Evolutionary conservation across 2,888 invertebrate species (phyloP), one percentile per base, ranked within the genome.

Genomic region (Mantis religiosa): DNA sequence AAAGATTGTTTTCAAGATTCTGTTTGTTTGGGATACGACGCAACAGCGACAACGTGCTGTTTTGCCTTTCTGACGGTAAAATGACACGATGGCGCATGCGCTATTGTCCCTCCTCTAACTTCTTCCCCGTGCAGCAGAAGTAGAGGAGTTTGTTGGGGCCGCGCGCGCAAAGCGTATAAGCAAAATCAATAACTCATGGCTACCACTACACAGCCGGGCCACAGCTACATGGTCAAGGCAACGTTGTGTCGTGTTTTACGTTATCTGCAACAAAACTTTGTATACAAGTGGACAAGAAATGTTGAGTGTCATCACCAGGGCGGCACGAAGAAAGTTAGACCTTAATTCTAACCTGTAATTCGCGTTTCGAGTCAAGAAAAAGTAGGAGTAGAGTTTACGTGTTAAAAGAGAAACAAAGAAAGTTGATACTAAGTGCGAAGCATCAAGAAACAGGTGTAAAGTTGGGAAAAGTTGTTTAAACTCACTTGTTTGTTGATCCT

Each of bases 131-230:
- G 83, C 54, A 87, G 81, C 54, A 83, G 87, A 87, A 54, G 89
- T 86, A 15, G 54, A 47, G 85, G 88, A 89, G 12, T 82, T 28
- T 20, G 34, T 15, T 27, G 47, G 41, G 85, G 88, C 47, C 85
- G 85, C n/a, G 84, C 27, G 82, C 71, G 3, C 41, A 85, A 82
- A 82, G 85, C 85, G 85, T 81, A 89, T 85, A 89, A 87, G 89
- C 86, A 90, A 90, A 90, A 90, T 90, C 89, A 90, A 90, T 90
- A 90, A 90, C 89, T 90, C 89, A 90, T 90, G 89, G 89, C 89
- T 90, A 90, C 89, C 89, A 88, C 89, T 82, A 87, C 88, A 71
- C 54, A 71, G 54, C 54, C 54, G 25, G 54, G 54, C 54, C 54
- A 71, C 54, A 71, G 54, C 25, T 71, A 71, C 54, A 71, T 71